Evolutionary conservation across 2,797 vertebrate genomes (phyloP).

Genomic region (Diplodus sargus): DNA sequence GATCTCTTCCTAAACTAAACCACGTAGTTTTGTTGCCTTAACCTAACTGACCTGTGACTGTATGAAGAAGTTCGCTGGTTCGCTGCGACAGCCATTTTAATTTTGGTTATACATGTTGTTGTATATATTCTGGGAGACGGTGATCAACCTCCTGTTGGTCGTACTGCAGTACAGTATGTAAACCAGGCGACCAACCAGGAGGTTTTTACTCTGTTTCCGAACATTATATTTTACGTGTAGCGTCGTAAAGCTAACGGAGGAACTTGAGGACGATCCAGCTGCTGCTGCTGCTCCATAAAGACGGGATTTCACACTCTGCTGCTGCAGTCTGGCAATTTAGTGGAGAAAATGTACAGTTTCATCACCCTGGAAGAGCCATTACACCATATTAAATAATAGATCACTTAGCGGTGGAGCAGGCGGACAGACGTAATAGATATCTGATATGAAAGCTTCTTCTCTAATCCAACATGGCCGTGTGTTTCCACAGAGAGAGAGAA

Average conservation of each 20-base stretch:
- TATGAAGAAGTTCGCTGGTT: no score
- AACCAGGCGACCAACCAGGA: not conserved
- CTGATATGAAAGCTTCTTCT: slow-evolving; percentile 8
- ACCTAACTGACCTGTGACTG: no score
- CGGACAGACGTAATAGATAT: slow-evolving; percentile 19
- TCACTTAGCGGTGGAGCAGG: slow-evolving; percentile 39
- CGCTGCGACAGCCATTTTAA: no score
- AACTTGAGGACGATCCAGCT: not conserved
- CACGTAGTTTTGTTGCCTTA: no score
- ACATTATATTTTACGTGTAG: not conserved
- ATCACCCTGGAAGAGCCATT: slow-evolving; percentile 46
- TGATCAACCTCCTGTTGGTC: no score
- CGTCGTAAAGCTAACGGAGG: not conserved
- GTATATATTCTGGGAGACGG: no score
- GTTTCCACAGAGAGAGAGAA: not conserved
- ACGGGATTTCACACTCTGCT: slow-evolving; percentile 8
- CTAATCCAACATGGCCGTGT: slow-evolving; percentile 22
- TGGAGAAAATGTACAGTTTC: slow-evolving; percentile 29
- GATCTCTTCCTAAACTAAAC: no score
- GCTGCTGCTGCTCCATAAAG: slow-evolving; percentile 26
- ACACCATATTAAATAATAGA: slow-evolving; percentile 52
- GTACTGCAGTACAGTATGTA: not conserved
- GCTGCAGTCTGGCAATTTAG: slow-evolving; percentile 20
- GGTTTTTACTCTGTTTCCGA: not conserved
- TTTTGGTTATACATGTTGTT: no score